Evolutionary conservation across 2,888 invertebrate genomes (phyloP).

Genomic region (Tinea trinotella): DNA sequence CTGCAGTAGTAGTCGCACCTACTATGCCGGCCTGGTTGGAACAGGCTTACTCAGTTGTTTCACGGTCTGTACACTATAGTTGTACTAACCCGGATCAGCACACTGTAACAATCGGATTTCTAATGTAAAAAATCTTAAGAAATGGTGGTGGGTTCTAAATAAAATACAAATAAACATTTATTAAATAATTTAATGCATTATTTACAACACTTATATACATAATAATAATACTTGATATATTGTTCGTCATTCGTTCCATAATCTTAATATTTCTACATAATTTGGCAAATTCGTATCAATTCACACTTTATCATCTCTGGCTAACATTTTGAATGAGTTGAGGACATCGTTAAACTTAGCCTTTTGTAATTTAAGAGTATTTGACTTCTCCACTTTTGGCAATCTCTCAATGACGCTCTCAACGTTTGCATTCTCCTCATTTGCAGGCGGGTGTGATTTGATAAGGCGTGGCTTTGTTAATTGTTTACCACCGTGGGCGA

Average conservation of each 20-base stretch:
- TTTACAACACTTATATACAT: neutral
- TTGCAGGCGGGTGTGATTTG: conserved; percentile 52
- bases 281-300: neutral
- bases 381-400: conserved; percentile 56
- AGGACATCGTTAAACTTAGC: conserved; percentile 56
- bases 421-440: conserved; percentile 48
- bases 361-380: conserved; percentile 58
- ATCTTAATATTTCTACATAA: neutral
- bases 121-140: too few relatives aligned
- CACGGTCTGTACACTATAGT: too few relatives aligned
- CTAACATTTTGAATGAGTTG: conserved; percentile 46
- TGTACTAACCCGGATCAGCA: too few relatives aligned
- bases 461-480: conserved; percentile 44
- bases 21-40: too few relatives aligned
- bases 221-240: neutral
- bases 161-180: neutral
- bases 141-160: neutral
- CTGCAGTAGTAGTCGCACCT: too few relatives aligned
- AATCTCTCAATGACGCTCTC: conserved; percentile 45
- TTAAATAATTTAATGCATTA: conserved; percentile 1
- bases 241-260: neutral
- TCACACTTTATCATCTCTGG: conserved; percentile 48
- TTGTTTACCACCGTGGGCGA: conserved; percentile 40
- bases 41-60: too few relatives aligned
- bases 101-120: too few relatives aligned